phyloP scores from a whole-genome alignment of 2,797 vertebrate species.

The Luscinia luscinia region DNA sequence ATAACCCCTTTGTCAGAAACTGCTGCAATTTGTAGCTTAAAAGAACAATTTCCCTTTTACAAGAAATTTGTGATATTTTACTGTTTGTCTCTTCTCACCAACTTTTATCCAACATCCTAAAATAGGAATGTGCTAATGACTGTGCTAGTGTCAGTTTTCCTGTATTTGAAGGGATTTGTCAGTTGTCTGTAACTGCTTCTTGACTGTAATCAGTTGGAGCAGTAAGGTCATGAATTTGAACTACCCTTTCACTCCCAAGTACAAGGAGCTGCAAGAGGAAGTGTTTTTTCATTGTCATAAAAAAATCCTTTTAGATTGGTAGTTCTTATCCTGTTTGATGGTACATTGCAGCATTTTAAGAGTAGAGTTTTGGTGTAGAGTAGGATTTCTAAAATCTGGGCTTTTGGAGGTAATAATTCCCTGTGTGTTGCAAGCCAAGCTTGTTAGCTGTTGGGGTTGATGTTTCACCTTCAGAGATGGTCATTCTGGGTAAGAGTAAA shows the following conservation, averaged over 20 bases:
- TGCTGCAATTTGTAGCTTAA: conserved; percentile 53
- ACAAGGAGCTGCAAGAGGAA: neutral
- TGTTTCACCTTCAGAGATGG: neutral
- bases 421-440: neutral
- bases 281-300: neutral
- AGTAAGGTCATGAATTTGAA: conserved; percentile 70
- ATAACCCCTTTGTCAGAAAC: conserved; percentile 73
- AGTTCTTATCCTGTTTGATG: neutral
- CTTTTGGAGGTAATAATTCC: neutral
- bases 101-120: neutral
- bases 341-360: neutral
- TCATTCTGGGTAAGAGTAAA: neutral
- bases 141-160: conserved; percentile 20
- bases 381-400: neutral
- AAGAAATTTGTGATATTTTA: neutral
- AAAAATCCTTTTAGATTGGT: neutral
- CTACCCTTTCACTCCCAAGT: conserved; percentile 71
- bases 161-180: conserved; percentile 22
- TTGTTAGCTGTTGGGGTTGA: neutral
- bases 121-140: neutral
- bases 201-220: conserved; percentile 38
- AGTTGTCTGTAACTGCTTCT: conserved; percentile 38
- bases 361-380: neutral
- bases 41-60: conserved; percentile 30
- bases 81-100: neutral